Percentiles rank a stretch among this genome's conserved stretches.
phyloP scores from a whole-genome alignment of 2,797 vertebrate species.

The Carapus acus region DNA sequence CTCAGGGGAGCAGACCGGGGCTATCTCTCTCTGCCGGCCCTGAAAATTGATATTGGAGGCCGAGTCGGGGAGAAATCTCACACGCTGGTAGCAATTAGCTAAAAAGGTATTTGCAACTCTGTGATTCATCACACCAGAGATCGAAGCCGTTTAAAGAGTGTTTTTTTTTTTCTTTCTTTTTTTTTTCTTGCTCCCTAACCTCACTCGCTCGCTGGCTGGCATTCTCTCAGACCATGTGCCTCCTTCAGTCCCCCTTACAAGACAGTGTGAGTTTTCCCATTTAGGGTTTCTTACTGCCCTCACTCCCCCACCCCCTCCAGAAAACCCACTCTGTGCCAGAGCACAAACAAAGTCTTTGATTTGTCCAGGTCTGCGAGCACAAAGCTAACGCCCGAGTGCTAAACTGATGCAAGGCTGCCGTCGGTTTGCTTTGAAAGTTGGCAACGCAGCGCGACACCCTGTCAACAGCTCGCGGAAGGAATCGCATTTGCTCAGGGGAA shows the following conservation, averaged over 20 bases:
- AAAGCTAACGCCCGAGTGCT: slow-evolving; percentile 64
- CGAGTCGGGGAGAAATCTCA: slow-evolving; percentile 79
- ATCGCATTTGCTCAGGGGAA: slow-evolving; percentile 47
- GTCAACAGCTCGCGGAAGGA: slow-evolving; percentile 45
- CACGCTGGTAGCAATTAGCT: slow-evolving; percentile 99
- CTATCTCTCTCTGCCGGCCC: slow-evolving; percentile 86
- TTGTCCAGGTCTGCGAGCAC: slow-evolving; percentile 60
- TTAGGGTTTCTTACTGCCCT: slow-evolving; percentile 71
- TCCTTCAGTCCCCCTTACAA: slow-evolving; percentile 75
- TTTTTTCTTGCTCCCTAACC: slow-evolving; percentile 53
- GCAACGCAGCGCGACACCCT: slow-evolving; percentile 47
- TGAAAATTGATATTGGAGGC: slow-evolving; percentile 99
- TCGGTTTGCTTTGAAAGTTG: slow-evolving; percentile 58
- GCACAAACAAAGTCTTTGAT: slow-evolving; percentile 73
- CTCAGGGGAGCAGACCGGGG: slow-evolving; percentile 80
- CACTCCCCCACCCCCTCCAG: too few species aligned
- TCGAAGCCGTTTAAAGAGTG: slow-evolving; percentile 87
- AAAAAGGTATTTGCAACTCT: slow-evolving; percentile 96
- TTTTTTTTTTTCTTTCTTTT: slow-evolving; percentile 68
- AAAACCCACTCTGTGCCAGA: slow-evolving; percentile 64
- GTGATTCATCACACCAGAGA: slow-evolving; percentile 93
- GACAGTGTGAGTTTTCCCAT: slow-evolving; percentile 78
- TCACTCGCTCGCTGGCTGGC: slow-evolving; percentile 56
- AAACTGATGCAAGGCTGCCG: slow-evolving; percentile 54
- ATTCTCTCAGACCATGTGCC: slow-evolving; percentile 60